Percentiles rank a stretch among this genome's conserved stretches.
Evolutionary conservation across 2,888 invertebrate genomes (phyloP).

Genomic region (Liopterus haemorrhoidalis): DNA sequence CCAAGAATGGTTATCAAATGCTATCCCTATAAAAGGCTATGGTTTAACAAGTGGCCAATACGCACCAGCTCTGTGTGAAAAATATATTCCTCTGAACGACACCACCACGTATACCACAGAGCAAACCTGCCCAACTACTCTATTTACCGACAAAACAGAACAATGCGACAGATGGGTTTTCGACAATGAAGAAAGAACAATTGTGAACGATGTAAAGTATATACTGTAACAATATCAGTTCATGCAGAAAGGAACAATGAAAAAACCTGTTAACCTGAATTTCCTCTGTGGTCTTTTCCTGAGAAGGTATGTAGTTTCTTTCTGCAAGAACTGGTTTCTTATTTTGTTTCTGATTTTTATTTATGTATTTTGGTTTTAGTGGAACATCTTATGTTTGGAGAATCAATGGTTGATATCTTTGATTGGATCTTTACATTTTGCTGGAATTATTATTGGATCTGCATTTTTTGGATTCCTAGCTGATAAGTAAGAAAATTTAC

Average conservation of each 20-base stretch:
- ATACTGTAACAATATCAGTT: neutral
- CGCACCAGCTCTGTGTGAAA: conserved; percentile 40
- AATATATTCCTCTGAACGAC: conserved; percentile 36
- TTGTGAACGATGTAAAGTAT: conserved; percentile 52
- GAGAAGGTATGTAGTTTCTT: no score
- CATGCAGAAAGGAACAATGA: no score
- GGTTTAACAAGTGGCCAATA: conserved; percentile 33
- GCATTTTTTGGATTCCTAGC: conserved; percentile 55
- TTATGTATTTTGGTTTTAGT: conserved; percentile 43
- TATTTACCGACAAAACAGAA: conserved; percentile 42
- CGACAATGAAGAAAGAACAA: conserved; percentile 48
- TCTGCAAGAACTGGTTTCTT: no score
- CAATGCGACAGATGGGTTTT: conserved; percentile 52
- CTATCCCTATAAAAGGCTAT: conserved; percentile 44
- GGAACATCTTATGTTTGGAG: conserved; percentile 55
- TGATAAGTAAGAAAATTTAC: conserved; percentile 48
- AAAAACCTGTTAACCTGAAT: no score
- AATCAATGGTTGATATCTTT: conserved; percentile 57
- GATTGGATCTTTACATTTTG: conserved; percentile 58
- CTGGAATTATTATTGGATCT: conserved; percentile 57
- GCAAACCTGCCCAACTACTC: conserved; percentile 39
- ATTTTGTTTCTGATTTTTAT: no score
- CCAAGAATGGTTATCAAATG: conserved; percentile 47
- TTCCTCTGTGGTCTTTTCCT: no score
- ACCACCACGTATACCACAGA: conserved; percentile 29